phyloP scores from a whole-genome alignment of 2,797 vertebrate species.

The Urosaurus nigricauda region DNA sequence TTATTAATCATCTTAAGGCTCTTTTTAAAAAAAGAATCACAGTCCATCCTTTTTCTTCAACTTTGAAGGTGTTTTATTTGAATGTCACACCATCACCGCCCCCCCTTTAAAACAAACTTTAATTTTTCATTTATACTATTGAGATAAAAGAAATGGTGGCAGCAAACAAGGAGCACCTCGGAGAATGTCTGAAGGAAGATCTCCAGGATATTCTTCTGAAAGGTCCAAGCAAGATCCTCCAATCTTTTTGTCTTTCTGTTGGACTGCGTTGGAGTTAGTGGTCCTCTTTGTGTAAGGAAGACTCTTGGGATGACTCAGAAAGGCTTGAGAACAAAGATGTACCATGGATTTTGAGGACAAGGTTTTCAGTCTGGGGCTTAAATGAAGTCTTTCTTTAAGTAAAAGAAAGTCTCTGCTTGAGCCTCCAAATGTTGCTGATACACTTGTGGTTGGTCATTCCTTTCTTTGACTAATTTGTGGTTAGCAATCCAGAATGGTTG shows the following conservation, averaged over 20 bases:
- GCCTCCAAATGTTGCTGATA: background rate
- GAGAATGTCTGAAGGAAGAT: constrained; percentile 21
- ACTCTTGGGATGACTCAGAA: background rate
- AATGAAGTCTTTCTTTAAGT: background rate
- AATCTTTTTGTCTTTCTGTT: background rate
- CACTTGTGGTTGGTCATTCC: too few relatives aligned
- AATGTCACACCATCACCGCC: constrained; percentile 16
- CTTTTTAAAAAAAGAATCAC: constrained; percentile 18
- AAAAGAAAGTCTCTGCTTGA: background rate
- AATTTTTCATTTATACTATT: constrained; percentile 44
- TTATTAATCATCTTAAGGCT: constrained; percentile 67
- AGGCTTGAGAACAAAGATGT: background rate
- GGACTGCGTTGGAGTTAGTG: background rate
- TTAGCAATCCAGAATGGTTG: background rate
- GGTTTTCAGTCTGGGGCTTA: too few relatives aligned
- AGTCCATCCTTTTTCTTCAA: constrained; percentile 46
- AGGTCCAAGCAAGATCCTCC: background rate
- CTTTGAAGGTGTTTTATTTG: constrained; percentile 43
- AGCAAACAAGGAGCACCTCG: constrained; percentile 31
- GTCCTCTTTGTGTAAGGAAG: background rate
- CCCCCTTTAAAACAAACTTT: background rate
- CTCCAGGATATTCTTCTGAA: background rate
- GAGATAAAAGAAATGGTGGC: constrained; percentile 27
- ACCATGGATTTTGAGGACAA: background rate
- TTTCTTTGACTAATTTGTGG: background rate